Base-by-base conservation (phyloP, 2,888 invertebrate genomes). In the Dastarcus helophoroides region DNA sequence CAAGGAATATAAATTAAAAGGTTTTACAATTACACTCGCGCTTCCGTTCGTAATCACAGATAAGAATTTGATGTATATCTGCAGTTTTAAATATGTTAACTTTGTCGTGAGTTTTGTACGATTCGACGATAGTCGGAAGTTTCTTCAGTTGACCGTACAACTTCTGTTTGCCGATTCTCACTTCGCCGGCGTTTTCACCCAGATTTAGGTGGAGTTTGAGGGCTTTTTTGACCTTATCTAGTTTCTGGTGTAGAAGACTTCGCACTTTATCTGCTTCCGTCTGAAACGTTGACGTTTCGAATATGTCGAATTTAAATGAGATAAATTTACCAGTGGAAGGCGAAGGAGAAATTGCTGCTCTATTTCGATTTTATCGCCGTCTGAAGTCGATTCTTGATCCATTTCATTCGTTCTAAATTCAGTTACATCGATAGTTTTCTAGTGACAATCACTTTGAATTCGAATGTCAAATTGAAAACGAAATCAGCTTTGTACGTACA, bases 41-140 rank as follows among this genome's bases (percentile, higher is more conserved):
- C n/a, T n/a, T n/a, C n/a, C n/a, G n/a, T n/a, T 67, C 65, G 42
- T 65, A 65, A 45, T 60, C 63, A 33, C 74, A 73, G 15, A 72
- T 56, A 43, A 76, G 49, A 57, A 77, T 68, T 64, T 73, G 51
- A 14, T 69, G 70, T 31, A 81, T 64, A 54, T 80, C 77, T 1
- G 77, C 76, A 4, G 78, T 75, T 59, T 82, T 82, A 54, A 74
- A 80, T 35, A 79, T 66, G 36, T 71, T 74, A 46, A 74, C 73
- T 23, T 64, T 65, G 51, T 80, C 77, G 31, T 76, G 65, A 3
- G 78, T 76, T 58, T 81, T 81, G 40, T 69, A 62, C 1, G 73
- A 69, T 56, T 81, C 79, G 3, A 74, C 60, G 6, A 77, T 64
- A 21, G 74, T 71, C 1, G 79, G 79, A 13, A 79, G 53, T 51